Evolutionary conservation across 2,797 vertebrate species (phyloP).

Genomic region (Sternarchorhynchus goeldii): DNA sequence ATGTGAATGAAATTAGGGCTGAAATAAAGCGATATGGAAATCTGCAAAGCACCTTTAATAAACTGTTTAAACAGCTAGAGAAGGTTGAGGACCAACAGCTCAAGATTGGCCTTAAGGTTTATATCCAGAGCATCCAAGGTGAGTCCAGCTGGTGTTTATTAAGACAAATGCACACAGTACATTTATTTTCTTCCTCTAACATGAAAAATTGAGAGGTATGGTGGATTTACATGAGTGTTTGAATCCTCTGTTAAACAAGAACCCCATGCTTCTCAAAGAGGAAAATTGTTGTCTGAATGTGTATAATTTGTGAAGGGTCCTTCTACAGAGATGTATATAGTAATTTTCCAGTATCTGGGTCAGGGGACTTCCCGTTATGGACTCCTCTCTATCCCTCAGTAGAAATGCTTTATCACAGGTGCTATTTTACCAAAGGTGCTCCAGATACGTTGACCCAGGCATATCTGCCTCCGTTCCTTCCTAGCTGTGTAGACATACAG

Average conservation of each 20-base stretch:
- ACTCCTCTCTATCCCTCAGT: background rate
- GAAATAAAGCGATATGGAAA: slow-evolving; percentile 83
- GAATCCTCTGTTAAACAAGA: no score
- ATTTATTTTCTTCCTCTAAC: background rate
- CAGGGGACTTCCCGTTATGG: background rate
- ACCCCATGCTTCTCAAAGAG: background rate
- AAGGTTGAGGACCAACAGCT: slow-evolving; percentile 78
- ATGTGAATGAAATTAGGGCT: slow-evolving; percentile 78
- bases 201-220: no score
- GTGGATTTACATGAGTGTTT: background rate
- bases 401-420: background rate
- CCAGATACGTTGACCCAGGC: background rate
- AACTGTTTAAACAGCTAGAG: slow-evolving; percentile 81
- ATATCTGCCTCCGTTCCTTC: no score
- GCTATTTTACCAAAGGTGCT: no score
- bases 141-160: slow-evolving; percentile 52
- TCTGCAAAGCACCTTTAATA: slow-evolving; percentile 77
- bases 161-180: background rate
- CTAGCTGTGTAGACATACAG: background rate
- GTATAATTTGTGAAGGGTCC: no score
- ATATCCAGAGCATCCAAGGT: slow-evolving; percentile 83
- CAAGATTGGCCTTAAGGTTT: slow-evolving; percentile 77
- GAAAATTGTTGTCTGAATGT: background rate
- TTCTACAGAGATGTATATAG: background rate
- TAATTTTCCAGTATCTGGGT: background rate